Conservation (phyloP, 1,140 invertebrate genomes). For the Venustaconcha ellipsiformis region DNA sequence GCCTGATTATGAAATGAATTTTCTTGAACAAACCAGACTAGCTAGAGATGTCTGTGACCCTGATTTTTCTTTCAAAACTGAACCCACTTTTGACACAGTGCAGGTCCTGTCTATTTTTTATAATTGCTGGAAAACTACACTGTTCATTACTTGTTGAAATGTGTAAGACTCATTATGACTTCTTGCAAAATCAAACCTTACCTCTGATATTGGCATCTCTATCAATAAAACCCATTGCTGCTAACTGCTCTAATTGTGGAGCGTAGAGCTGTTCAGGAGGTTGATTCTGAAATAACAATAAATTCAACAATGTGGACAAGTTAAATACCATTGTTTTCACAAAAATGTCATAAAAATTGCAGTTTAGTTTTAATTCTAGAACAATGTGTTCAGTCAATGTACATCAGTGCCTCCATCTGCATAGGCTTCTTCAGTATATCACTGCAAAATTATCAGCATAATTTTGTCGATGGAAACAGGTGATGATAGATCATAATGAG, state of each 20-base stretch:
- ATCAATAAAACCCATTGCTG: constrained; percentile 98
- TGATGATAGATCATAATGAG: too few relatives aligned
- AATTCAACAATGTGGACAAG: too few relatives aligned
- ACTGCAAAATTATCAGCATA: too few relatives aligned
- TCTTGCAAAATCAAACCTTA: constrained; percentile 58
- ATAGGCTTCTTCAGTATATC: too few relatives aligned
- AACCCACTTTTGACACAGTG: neutral
- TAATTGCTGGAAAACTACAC: neutral
- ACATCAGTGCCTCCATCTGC: too few relatives aligned
- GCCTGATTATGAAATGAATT: too few relatives aligned
- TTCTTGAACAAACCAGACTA: neutral
- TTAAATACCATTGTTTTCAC: too few relatives aligned
- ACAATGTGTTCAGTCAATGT: too few relatives aligned
- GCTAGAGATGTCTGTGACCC: neutral
- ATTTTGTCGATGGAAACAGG: too few relatives aligned
- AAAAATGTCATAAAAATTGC: too few relatives aligned
- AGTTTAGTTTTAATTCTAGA: too few relatives aligned
- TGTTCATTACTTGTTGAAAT: neutral
- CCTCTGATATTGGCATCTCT: constrained; percentile 98
- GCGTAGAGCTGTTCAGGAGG: constrained; percentile 98
- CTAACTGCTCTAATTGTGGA: constrained; percentile 93
- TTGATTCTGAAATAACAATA: constrained; percentile 64
- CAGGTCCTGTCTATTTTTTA: neutral
- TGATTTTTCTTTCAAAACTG: neutral
- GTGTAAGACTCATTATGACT: neutral